Evolutionary conservation across 2,113 vertebrate genomes (phyloP), one percentile per base, ranked within the genome.

Genomic region (Bos javanicus): DNA sequence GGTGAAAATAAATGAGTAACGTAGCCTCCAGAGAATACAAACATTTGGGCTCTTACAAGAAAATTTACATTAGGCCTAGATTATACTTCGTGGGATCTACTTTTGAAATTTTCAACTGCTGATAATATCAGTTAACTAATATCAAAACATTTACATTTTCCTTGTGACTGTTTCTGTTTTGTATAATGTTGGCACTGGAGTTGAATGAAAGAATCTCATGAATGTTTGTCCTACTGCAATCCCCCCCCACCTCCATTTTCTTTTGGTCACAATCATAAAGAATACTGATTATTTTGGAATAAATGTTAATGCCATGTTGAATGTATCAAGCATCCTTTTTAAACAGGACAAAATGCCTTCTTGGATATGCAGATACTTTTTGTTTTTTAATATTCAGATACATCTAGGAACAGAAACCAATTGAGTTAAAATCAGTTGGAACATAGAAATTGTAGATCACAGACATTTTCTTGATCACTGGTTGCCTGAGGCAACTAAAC

Each of bases 1-100:
- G 56, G 6, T 93, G 97, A 98, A 97, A 95, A 64, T 86, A 95
- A 98, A 98, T 97, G 80, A 97, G 81, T 62, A 80, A 60, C 83
- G 76, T 46, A 96, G 95, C 93, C 74, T 97, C 4, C 56, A 95
- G 98, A 97, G 97, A 94, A 98, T 91, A 95, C 89, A 90, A 97
- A 95, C 87, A 85, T 88, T 87, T 97, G n/a, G 21, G 26, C 97
- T 96, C 83, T 90, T 46, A 39, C 57, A 60, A 91, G 67, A 95
- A 97, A 93, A 90, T 95, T 92, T 90, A 96, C 30, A 76, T 62
- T 81, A 97, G 43, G 48, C 94, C 91, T 96, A 95, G 57, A 97
- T 84, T 97, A 97, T 88, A 85, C 86, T 80, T 95, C 85, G 50
- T 86, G 48, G 26, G 43, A n/a, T 43, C 33, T 21, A 74, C 21